A percentile compares a stretch with the other conserved stretches of the same genome.
phyloP scores from a whole-genome alignment of 2,888 invertebrate species.

The Microdon myrmicae region DNA sequence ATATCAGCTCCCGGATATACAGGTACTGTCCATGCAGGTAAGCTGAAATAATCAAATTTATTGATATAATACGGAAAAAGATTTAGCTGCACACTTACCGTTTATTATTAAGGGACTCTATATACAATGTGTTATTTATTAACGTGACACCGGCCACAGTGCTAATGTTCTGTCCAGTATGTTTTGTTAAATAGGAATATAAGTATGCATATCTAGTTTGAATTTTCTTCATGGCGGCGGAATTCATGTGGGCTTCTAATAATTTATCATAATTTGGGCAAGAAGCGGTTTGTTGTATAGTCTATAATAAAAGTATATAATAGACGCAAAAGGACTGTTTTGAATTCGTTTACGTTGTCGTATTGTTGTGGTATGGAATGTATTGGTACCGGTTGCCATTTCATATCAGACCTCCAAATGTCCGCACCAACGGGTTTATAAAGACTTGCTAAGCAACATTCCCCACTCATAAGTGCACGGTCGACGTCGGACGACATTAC shows the following conservation, averaged over 20 bases:
- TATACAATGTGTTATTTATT: conserved; percentile 75
- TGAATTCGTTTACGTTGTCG: conserved; percentile 71
- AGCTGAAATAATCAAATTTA: too few species aligned
- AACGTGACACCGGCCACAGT: conserved; percentile 70
- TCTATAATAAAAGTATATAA: too few species aligned
- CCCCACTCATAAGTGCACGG: conserved; percentile 89
- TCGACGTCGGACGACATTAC: conserved; percentile 85
- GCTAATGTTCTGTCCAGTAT: conserved; percentile 72
- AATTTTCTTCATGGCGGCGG: too few species aligned
- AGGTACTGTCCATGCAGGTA: conserved; percentile 76
- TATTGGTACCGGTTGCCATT: conserved; percentile 84
- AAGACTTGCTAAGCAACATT: conserved; percentile 81
- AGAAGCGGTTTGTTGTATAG: conserved; percentile 45
- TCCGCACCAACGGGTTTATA: conserved; percentile 73
- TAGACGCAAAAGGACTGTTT: too few species aligned
- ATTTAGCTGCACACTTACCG: conserved; percentile 54
- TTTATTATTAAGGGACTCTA: conserved; percentile 75
- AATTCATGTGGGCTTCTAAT: too few species aligned
- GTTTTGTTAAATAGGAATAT: conserved; percentile 74
- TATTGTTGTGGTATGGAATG: conserved; percentile 73
- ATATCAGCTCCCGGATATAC: conserved; percentile 76
- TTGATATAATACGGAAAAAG: background rate
- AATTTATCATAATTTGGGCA: conserved; percentile 79
- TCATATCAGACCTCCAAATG: conserved; percentile 71
- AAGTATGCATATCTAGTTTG: conserved; percentile 73